Percentiles rank a stretch among this genome's conserved stretches.
phyloP scores from a whole-genome alignment of 2,888 invertebrate genomes.

The Bedellia somnulentella region DNA sequence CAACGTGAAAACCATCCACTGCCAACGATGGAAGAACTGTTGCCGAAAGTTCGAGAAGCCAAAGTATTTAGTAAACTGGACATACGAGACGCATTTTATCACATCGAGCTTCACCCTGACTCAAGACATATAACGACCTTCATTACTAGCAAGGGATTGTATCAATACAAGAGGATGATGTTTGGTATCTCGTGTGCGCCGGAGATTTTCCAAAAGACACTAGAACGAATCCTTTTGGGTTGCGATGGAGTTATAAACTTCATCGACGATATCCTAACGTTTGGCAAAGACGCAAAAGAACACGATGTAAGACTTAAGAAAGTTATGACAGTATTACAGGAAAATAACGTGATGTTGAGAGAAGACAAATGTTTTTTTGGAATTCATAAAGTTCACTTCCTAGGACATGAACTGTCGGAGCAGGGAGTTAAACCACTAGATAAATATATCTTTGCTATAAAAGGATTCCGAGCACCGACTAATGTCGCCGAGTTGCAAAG shows the following conservation, averaged over 20 bases:
- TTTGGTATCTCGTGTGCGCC: constrained; percentile 17
- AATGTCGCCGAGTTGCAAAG: constrained; percentile 15
- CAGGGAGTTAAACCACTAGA: constrained; percentile 11
- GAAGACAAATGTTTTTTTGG: too few relatives aligned
- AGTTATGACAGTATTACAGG: not conserved
- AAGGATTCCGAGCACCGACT: constrained; percentile 10
- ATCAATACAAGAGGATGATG: constrained; percentile 17
- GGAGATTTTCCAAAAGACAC: constrained; percentile 8
- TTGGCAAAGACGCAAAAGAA: constrained; percentile 1
- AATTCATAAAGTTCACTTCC: too few relatives aligned
- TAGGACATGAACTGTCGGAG: too few relatives aligned
- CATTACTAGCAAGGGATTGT: constrained; percentile 10
- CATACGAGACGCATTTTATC: constrained; percentile 19
- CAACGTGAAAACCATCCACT: constrained; percentile 11
- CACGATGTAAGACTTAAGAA: constrained; percentile 3
- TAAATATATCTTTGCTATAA: constrained; percentile 11
- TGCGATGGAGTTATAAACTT: constrained; percentile 8
- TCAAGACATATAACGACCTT: constrained; percentile 25
- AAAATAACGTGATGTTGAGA: constrained; percentile 2
- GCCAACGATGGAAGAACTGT: constrained; percentile 13
- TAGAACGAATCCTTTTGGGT: constrained; percentile 8
- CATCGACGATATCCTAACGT: constrained; percentile 15
- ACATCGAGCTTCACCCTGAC: constrained; percentile 19
- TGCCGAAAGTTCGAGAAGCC: constrained; percentile 12
- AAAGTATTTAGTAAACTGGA: constrained; percentile 1